Evolutionary conservation across 1,140 invertebrate species (phyloP).

Genomic region (Lerema accius): DNA sequence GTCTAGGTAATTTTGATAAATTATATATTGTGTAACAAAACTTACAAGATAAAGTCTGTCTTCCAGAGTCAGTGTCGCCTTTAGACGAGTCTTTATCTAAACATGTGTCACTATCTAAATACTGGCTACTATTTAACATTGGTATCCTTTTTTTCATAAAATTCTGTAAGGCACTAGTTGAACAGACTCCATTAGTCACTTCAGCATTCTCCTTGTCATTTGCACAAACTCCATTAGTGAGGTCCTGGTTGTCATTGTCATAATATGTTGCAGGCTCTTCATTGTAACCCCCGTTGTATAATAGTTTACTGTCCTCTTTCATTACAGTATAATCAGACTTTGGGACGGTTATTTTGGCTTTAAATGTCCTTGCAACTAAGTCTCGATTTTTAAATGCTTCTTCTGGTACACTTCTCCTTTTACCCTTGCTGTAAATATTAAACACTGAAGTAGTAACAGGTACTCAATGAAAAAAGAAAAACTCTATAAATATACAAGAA

Average conservation of each 20-base stretch:
- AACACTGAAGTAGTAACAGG: neutral
- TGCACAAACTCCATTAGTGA: neutral
- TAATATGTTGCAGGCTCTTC: neutral
- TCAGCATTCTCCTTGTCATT: slow-evolving; percentile 18
- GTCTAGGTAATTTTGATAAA: too few relatives aligned
- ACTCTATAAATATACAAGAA: too few relatives aligned
- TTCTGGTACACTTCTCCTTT: slow-evolving; percentile 63
- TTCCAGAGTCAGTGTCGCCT: slow-evolving; percentile 52
- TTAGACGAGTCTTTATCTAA: slow-evolving; percentile 33
- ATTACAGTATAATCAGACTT: neutral
- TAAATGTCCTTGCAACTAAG: slow-evolving; percentile 29
- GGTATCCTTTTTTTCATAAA: slow-evolving; percentile 57
- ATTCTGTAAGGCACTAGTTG: slow-evolving; percentile 45
- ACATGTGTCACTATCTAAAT: slow-evolving; percentile 30
- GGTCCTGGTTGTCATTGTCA: neutral
- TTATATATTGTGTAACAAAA: slow-evolving; percentile 25
- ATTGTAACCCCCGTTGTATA: too few relatives aligned
- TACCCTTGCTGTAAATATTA: slow-evolving; percentile 55
- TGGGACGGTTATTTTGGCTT: neutral
- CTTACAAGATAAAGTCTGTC: slow-evolving; percentile 57
- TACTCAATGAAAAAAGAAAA: too few relatives aligned
- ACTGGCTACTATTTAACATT: slow-evolving; percentile 29
- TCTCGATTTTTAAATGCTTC: slow-evolving; percentile 28
- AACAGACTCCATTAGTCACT: slow-evolving; percentile 27
- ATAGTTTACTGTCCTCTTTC: neutral